Evolutionary conservation across 1,140 invertebrate species (phyloP).

Genomic region (Scaptodrosophila lebanonensis): DNA sequence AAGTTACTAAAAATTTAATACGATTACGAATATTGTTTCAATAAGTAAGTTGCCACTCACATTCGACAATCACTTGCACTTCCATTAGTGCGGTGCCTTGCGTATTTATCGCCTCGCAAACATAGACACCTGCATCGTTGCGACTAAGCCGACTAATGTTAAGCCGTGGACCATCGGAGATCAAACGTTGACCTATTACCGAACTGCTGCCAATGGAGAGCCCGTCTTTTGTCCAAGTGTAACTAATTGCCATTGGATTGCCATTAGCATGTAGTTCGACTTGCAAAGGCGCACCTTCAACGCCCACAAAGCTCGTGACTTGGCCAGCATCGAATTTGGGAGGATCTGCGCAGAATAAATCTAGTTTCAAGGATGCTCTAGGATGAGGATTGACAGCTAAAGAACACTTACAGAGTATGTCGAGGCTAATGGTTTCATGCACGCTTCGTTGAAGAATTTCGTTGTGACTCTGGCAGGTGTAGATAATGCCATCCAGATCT

Average conservation of each 20-base stretch:
- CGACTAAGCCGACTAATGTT: conserved; percentile 88
- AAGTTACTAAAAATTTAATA: no score
- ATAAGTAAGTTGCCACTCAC: conserved; percentile 81
- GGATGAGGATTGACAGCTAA: neutral
- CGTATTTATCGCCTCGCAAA: conserved; percentile 91
- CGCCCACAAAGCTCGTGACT: conserved; percentile 82
- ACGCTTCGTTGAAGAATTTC: conserved; percentile 86
- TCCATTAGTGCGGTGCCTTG: conserved; percentile 89
- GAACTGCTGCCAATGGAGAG: conserved; percentile 79
- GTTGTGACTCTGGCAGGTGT: conserved; percentile 95
- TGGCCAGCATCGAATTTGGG: conserved; percentile 83
- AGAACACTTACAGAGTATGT: conserved; percentile 90
- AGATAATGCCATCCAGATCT: conserved; percentile 90
- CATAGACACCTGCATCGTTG: conserved; percentile 91
- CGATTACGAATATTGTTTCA: neutral
- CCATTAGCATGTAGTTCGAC: conserved; percentile 88
- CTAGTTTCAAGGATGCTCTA: neutral
- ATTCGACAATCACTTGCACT: conserved; percentile 91
- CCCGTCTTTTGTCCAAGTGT: conserved; percentile 92
- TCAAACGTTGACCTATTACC: conserved; percentile 80
- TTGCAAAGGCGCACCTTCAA: conserved; percentile 89
- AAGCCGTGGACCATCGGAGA: conserved; percentile 86
- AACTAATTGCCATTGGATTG: conserved; percentile 90
- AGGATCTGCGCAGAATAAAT: conserved; percentile 80
- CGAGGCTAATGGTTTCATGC: conserved; percentile 91